These are phyloP conservation scores for Brienomyrus longianalis DNA, from an alignment of 2,113 vertebrate genomes.

Conservation along the genomic window DNA sequence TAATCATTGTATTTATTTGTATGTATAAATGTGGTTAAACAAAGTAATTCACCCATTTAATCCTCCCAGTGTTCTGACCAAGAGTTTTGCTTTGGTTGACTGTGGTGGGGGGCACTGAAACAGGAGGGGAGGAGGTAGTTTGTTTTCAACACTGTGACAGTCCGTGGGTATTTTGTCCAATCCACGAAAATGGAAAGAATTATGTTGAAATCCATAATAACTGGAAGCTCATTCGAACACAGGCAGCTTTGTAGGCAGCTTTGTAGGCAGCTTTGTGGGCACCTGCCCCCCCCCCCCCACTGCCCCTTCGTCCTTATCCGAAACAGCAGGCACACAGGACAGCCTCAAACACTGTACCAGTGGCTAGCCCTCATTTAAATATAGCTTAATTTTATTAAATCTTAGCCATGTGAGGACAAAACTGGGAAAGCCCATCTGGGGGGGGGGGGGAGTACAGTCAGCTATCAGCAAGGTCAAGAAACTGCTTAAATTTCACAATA, in stretches of 20 bases:
- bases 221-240: not conserved
- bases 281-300: not conserved
- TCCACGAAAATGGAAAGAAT: not conserved
- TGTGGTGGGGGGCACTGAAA: not conserved
- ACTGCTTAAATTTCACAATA: not conserved
- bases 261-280: not conserved
- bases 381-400: constrained; percentile 24
- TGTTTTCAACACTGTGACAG: constrained; percentile 16
- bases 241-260: not conserved
- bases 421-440: not conserved
- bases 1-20: constrained; percentile 11
- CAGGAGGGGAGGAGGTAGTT: not conserved
- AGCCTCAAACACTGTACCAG: constrained; percentile 6
- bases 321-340: constrained; percentile 9
- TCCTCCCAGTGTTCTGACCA: not conserved
- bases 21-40: not conserved
- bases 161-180: not conserved
- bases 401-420: constrained; percentile 4
- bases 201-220: not conserved
- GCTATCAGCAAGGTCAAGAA: not conserved
- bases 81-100: not conserved
- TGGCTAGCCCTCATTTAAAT: constrained; percentile 42
- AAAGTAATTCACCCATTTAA: not conserved
- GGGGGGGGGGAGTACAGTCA: not conserved
- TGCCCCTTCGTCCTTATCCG: not conserved